Conservation (phyloP, 2,888 invertebrate species). For the Pristionchus arcanus region DNA sequence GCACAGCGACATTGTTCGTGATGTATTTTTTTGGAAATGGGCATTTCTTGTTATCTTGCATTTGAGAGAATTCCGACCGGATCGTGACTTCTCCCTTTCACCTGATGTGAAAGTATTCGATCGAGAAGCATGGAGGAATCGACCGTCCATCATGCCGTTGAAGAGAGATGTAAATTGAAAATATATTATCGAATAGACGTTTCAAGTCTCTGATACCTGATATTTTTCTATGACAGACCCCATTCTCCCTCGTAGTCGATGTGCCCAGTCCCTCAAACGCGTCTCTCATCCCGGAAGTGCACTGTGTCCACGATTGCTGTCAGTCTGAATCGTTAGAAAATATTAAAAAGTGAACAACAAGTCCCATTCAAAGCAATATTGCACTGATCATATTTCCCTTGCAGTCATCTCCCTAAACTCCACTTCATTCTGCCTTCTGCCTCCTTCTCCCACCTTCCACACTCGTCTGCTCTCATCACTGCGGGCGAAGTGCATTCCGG, state of each 20-base stretch:
- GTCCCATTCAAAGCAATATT: too few species aligned
- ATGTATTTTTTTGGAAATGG: not conserved
- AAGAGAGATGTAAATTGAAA: not conserved
- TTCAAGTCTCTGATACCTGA: too few species aligned
- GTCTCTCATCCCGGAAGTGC: not conserved
- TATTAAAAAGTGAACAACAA: not conserved
- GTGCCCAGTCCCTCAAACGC: not conserved
- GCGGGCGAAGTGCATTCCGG: slow-evolving; percentile 17
- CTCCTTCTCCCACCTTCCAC: not conserved
- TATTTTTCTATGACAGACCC: too few species aligned
- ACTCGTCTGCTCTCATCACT: not conserved
- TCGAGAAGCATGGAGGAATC: not conserved
- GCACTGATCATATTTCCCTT: too few species aligned
- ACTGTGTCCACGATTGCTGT: not conserved
- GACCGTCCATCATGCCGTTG: not conserved
- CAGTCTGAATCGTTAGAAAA: not conserved
- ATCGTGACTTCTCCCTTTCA: slow-evolving; percentile 4
- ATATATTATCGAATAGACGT: too few species aligned
- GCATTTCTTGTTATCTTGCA: not conserved
- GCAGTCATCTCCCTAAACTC: not conserved
- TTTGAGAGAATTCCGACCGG: not conserved
- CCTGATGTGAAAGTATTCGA: not conserved
- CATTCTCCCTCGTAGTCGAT: not conserved
- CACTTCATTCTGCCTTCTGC: not conserved
- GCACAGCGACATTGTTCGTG: not conserved